Conservation (phyloP, 2,113 vertebrate species). For the Steatornis caripensis region DNA sequence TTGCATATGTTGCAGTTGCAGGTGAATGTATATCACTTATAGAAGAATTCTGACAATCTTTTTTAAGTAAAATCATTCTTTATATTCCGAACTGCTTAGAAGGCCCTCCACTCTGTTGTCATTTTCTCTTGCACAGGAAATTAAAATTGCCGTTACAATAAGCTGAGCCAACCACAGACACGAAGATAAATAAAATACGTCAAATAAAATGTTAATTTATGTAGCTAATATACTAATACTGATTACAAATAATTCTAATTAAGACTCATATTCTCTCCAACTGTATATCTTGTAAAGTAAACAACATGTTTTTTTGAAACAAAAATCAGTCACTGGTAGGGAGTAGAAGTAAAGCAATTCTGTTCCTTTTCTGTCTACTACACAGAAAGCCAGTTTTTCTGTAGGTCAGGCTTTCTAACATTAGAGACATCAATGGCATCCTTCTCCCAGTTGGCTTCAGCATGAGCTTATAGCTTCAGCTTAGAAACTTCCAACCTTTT, state of each 20-base stretch:
- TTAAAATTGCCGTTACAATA: conserved; percentile 14
- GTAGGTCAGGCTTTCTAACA: neutral
- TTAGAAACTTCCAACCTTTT: neutral
- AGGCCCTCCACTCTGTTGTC: neutral
- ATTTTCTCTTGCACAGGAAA: conserved; percentile 17
- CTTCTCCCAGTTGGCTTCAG: neutral
- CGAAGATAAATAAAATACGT: conserved; percentile 25
- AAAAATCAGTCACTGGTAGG: neutral
- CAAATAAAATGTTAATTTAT: conserved; percentile 19
- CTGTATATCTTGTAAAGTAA: neutral
- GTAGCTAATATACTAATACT: neutral
- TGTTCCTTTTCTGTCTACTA: neutral
- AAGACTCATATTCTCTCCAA: neutral
- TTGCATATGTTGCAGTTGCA: neutral
- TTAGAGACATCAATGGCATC: neutral
- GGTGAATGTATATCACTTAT: neutral
- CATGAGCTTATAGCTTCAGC: neutral
- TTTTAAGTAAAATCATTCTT: neutral
- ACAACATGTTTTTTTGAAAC: neutral
- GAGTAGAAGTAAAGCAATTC: neutral
- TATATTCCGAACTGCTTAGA: neutral
- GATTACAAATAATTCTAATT: conserved; percentile 39
- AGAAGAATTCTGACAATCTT: neutral
- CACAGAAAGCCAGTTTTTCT: neutral
- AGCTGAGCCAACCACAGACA: neutral